Conservation (phyloP, 2,888 invertebrate species). For the Ypsolopha scabrella region DNA sequence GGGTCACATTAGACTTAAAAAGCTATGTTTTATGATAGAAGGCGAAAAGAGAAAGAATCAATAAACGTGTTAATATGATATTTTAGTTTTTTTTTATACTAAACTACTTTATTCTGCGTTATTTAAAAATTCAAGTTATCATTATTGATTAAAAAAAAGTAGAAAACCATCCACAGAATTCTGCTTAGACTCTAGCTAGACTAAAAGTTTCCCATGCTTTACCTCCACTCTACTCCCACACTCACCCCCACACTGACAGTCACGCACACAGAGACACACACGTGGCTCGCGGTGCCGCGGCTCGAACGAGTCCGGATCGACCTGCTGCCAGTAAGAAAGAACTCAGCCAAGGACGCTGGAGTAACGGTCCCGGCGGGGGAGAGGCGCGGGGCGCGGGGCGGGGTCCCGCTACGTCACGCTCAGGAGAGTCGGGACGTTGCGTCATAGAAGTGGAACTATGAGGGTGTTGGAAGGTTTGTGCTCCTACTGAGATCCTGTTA, state of each 20-base stretch:
- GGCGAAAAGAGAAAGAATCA: neutral
- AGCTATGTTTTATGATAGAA: too few species aligned
- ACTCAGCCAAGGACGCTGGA: constrained; percentile 69
- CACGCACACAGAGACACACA: constrained; percentile 24
- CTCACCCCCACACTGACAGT: neutral
- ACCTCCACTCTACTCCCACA: constrained; percentile 7
- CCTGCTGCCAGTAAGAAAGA: constrained; percentile 64
- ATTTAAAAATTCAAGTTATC: neutral
- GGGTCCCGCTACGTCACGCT: constrained; percentile 27
- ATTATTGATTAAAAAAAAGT: neutral
- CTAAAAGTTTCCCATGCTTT: neutral
- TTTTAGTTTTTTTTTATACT: neutral
- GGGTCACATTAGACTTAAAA: too few species aligned
- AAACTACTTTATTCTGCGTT: neutral
- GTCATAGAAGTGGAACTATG: neutral
- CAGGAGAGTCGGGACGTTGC: neutral
- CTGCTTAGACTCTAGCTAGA: neutral
- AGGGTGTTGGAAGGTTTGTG: neutral
- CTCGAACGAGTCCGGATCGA: constrained; percentile 60
- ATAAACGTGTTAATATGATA: neutral
- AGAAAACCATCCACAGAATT: neutral
- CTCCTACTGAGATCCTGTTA: neutral
- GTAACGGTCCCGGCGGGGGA: constrained; percentile 50
- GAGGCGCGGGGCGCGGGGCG: constrained; percentile 1
- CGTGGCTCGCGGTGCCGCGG: constrained; percentile 35